Percentiles rank a stretch among this genome's conserved stretches.
phyloP scores from a whole-genome alignment of 2,797 vertebrate genomes.

The Falco rusticolus region DNA sequence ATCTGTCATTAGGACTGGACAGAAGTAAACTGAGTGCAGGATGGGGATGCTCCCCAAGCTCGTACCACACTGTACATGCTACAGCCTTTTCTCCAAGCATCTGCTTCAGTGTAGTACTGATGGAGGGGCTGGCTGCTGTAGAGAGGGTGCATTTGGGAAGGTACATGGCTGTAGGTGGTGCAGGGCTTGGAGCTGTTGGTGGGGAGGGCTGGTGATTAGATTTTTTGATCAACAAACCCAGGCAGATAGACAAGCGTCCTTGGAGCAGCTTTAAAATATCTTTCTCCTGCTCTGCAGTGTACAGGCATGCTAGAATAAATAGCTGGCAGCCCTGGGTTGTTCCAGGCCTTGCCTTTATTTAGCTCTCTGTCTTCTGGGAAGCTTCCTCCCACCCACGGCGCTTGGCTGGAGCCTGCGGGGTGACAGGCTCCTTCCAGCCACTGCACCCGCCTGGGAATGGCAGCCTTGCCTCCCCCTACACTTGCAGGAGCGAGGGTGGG shows the following conservation, averaged over 20 bases:
- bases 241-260: not conserved
- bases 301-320: conserved; percentile 47
- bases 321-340: conserved; percentile 29
- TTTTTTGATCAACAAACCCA: not conserved
- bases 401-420: not conserved
- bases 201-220: not conserved
- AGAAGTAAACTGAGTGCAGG: not conserved
- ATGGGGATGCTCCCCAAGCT: not conserved
- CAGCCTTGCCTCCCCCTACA: rapidly evolving
- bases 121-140: not conserved
- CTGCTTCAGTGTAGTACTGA: not conserved
- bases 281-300: not conserved
- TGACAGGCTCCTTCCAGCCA: not conserved
- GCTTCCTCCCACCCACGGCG: not conserved
- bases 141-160: not conserved
- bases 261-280: conserved; percentile 23
- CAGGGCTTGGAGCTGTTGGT: not conserved
- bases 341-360: conserved; percentile 57
- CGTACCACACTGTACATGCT: not conserved
- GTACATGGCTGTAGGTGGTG: not conserved
- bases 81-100: not conserved
- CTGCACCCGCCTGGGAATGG: rapidly evolving
- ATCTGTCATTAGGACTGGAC: not conserved
- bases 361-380: conserved; percentile 39
- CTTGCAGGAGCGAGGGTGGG: not conserved